phyloP scores from a whole-genome alignment of 2,888 invertebrate genomes.

The Lutraria lutraria region DNA sequence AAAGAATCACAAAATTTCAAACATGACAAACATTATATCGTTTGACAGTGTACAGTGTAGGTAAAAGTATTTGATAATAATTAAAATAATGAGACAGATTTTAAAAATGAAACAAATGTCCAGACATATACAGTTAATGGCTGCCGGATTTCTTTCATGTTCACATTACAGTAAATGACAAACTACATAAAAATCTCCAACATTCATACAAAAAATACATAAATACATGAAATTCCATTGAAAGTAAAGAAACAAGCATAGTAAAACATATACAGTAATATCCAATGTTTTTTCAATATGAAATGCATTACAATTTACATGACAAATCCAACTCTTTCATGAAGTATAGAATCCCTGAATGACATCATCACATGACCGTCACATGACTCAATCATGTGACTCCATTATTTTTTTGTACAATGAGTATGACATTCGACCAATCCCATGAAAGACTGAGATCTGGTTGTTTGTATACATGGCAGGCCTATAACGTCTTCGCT shows the following conservation, averaged over 20 bases:
- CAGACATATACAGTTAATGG: neutral
- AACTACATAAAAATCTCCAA: neutral
- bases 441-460: constrained; percentile 57
- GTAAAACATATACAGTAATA: constrained; percentile 5
- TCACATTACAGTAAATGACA: neutral
- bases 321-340: constrained; percentile 25
- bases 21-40: neutral
- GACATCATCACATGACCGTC: constrained; percentile 57
- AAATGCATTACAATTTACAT: constrained; percentile 24
- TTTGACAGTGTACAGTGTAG: neutral
- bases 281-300: neutral
- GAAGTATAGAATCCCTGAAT: constrained; percentile 64
- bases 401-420: constrained; percentile 44
- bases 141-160: neutral
- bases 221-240: neutral
- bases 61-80: neutral
- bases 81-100: neutral
- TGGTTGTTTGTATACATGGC: constrained; percentile 32
- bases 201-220: neutral
- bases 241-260: neutral
- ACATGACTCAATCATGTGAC: constrained; percentile 57
- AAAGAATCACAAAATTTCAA: constrained; percentile 5
- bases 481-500: constrained; percentile 79
- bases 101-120: neutral
- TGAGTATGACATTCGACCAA: constrained; percentile 68